Evolutionary conservation across 1,140 invertebrate species (phyloP), one percentile per base, ranked within the genome.

Genomic region (Daktulosphaira vitifoliae): DNA sequence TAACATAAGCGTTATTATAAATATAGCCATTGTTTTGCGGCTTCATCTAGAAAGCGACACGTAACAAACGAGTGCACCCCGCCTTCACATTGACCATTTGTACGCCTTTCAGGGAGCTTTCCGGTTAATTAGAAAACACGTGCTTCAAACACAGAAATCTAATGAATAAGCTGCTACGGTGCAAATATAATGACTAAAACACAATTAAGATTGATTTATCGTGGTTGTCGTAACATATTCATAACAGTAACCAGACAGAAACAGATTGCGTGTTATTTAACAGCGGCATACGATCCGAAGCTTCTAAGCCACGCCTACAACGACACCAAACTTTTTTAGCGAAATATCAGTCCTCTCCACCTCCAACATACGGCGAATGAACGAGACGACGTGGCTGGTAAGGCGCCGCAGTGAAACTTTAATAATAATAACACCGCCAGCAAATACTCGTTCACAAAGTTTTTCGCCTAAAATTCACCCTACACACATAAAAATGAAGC

Each of bases 171-270:
- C 11, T 15, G 23, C 51, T n/a, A 22, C 3, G 29, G 23, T 23
- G 46, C 38, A 16, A 42, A 56, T 33, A 11, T 26, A 59, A 33
- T 25, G 18, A n/a, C n/a, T 16, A 11, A 59, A 4, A 44, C 38
- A 25, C 38, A 33, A 59, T 59, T 59, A 59, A 46, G 39, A 59
- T 59, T 59, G 54, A 59, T 59, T 59, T 59, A 59, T 59, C 18
- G 39, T 39, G 23, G 25, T 39, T 13, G 25, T 1, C 23, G 16
- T 20, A 29, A 46, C 39, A 46, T 46, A 46, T 46, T 59, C 54
- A 46, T 59, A 59, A 46, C 39, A 13, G 39, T 59, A 22, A n/a
- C 25, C 23, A 18, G 50, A 3, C 25, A 59, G 38, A 46, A 59
- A 44, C 39, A 44, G 20, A 54, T 59, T 59, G 54, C 22, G 20